Evolutionary conservation across 2,888 invertebrate species (phyloP), one percentile per base, ranked within the genome.

Genomic region (Ophioninae sp.): DNA sequence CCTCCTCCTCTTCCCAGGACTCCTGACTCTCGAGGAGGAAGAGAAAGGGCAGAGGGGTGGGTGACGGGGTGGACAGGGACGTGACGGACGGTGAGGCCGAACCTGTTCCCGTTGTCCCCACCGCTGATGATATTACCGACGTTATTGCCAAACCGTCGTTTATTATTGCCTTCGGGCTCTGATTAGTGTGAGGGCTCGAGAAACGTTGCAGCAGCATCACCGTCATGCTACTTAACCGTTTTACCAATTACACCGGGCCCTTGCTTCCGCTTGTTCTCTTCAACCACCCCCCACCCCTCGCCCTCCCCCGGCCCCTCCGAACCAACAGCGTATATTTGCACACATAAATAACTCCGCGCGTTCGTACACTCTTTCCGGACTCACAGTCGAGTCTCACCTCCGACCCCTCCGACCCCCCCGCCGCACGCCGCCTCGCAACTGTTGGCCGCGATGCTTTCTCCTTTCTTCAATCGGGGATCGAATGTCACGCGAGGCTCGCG

Each of bases 131-230:
- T 23, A 59, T 72, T 23, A 44, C 50, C 23, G 68, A 64, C 56
- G 81, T 73, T 79, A 79, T 72, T 44, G 50, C 72, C 69, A 73
- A 79, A 85, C 89, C 91, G 85, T 91, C 90, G 89, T 85, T 84
- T 50, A 50, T 50, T 50, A 50, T 50, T 56, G 88, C 90, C 87
- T 91, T 92, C 87, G 90, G 91, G 90, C 89, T 91, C 87, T 90
- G 90, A 90, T 91, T 92, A 89, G 92, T 91, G 89, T 93, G 92
- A 89, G 91, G 91, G 89, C 91, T 91, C 90, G 91, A 89, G 88
- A 92, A 92, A 90, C 92, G 93, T 93, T 93, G 92, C 90, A 93
- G 92, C 92, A 93, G 92, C 93, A 93, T 93, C 91, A 92, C 93
- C 92, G 92, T 93, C 92, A 93, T 93, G 90, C 92, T 93, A 92